Base-by-base conservation (phyloP, 1,140 invertebrate genomes). In the Drosophila persimilis region DNA sequence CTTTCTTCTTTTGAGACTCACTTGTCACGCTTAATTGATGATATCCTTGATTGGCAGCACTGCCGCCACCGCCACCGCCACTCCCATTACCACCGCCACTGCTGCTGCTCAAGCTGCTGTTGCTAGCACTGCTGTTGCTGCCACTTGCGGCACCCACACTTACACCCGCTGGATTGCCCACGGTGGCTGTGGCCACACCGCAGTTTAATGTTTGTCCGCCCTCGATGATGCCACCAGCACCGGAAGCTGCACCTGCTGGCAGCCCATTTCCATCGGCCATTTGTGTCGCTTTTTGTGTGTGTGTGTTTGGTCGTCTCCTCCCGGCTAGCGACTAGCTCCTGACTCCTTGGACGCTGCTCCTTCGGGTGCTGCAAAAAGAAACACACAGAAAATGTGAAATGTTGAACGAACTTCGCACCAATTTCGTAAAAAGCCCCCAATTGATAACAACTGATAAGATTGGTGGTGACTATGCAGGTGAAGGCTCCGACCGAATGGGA, bases 21-120 rank as follows among this genome's bases (percentile, higher is more conserved):
- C 91, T 91, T 80, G 90, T 91, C 45, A 91, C 80, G 67, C 89
- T 91, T 60, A 91, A 76, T 72, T 91, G 91, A 84, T 91, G 85
- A 78, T 84, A 90, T 60, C 85, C 81, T 73, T 90, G 86, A 85
- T 78, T 79, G 65, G 54, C 74, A 56, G 35, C 35, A 39, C 35
- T 39, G 2, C 3, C 35, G 3, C 9, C 35, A 5, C 35, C 4
- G 3, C 3, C 35, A 31, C 35, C 4, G 3, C 3, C 35, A 31
- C 8, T 31, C 24, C 24, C 24, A 13, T 13, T 13, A 5, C 35
- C 35, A 13, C 35, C 35, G 11, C 35, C 35, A 13, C 35, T 39
- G 11, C 35, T 39, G 35, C 35, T 39, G 35, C 64, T 64, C 7
- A 54, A 64, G 45, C 9, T 61, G 24, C 39, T 58, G 35, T 11